These are phyloP conservation scores for Rhinoptilus africanus DNA, from an alignment of 2,113 vertebrate genomes.

Conservation along the genomic window DNA sequence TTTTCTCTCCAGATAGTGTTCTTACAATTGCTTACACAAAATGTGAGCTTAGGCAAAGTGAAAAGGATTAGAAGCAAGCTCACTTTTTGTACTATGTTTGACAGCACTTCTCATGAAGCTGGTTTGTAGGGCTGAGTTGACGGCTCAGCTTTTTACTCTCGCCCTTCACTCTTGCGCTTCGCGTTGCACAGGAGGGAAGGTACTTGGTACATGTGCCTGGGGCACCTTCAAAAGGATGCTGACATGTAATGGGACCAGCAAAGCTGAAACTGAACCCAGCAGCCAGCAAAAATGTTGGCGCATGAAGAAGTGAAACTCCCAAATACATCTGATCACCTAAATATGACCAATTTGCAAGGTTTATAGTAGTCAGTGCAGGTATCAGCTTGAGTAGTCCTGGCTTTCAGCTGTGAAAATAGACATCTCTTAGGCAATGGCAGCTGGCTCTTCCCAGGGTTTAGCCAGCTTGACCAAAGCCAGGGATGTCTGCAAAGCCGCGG, in stretches of 20 bases:
- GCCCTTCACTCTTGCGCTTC: background rate
- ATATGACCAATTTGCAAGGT: background rate
- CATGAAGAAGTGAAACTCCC: background rate
- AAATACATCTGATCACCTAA: background rate
- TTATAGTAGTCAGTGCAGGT: background rate
- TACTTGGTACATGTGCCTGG: background rate
- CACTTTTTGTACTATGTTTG: background rate
- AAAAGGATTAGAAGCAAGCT: background rate
- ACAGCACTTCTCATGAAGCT: background rate
- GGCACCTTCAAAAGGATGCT: rapidly evolving
- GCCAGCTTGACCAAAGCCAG: rapidly evolving
- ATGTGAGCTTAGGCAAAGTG: background rate
- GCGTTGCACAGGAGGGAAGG: background rate
- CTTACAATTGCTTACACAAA: background rate
- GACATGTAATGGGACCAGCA: background rate
- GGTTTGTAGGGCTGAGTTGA: background rate
- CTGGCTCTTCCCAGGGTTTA: background rate
- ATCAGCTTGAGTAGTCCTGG: background rate
- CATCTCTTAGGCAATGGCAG: background rate
- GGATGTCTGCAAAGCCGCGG: background rate
- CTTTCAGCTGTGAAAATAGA: background rate
- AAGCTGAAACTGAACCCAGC: background rate
- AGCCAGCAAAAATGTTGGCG: background rate
- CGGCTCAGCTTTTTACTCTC: background rate
- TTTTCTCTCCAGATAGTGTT: background rate